These are phyloP conservation scores for Chiroxiphia lanceolata DNA, from an alignment of 2,797 vertebrate species.

Conservation along the genomic window DNA sequence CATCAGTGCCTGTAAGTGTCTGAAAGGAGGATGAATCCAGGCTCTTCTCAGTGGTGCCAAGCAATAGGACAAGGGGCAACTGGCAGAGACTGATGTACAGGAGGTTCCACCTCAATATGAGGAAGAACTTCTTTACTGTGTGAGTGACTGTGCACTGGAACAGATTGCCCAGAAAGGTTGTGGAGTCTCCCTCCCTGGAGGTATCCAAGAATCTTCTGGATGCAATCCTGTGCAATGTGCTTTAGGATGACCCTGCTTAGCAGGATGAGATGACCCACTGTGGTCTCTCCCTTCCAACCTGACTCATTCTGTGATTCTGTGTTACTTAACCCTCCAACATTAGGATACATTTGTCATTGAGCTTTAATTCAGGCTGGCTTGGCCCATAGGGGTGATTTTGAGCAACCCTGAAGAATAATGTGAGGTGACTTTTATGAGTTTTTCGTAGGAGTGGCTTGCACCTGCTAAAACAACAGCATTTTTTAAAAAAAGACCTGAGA, in stretches of 20 bases:
- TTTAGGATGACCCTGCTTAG: not conserved
- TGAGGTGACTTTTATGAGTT: not conserved
- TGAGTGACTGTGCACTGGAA: not conserved
- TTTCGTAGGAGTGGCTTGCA: not conserved
- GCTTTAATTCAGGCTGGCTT: not conserved
- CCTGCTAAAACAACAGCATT: not conserved
- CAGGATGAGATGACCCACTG: not conserved
- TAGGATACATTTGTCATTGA: not conserved
- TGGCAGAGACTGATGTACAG: not conserved
- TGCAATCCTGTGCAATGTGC: not conserved
- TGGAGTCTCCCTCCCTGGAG: not conserved
- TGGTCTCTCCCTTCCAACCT: not conserved
- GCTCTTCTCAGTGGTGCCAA: not conserved
- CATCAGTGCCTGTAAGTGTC: not conserved
- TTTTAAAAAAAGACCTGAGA: not conserved
- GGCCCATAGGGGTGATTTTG: not conserved
- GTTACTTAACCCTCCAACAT: not conserved
- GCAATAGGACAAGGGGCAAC: not conserved
- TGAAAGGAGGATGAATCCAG: not conserved
- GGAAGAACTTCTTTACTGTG: not conserved
- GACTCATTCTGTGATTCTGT: not conserved
- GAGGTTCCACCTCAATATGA: not conserved
- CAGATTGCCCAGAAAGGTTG: not conserved
- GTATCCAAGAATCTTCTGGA: not conserved
- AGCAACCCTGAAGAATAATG: not conserved